phyloP scores from a whole-genome alignment of 2,888 invertebrate species.

The Heliconius charithonia region DNA sequence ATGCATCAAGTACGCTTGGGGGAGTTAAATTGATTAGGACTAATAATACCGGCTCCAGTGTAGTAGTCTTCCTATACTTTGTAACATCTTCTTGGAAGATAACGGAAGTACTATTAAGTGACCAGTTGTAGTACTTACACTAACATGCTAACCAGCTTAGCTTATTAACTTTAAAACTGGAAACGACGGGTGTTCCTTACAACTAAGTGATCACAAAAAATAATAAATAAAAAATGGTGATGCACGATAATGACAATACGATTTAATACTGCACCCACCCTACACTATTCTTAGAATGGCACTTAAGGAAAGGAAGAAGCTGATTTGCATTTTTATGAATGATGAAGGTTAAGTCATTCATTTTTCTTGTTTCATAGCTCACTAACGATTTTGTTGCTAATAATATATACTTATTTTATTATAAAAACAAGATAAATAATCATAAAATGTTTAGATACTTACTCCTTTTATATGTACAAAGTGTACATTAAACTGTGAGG shows the following conservation, averaged over 20 bases:
- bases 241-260: slow-evolving; percentile 45
- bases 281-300: slow-evolving; percentile 69
- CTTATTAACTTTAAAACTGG: slow-evolving; percentile 1
- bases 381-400: slow-evolving; percentile 27
- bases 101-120: slow-evolving; percentile 1
- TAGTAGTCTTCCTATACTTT: slow-evolving; percentile 32
- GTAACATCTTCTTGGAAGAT: slow-evolving; percentile 2
- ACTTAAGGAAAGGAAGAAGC: slow-evolving; percentile 78
- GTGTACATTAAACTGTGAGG: background rate
- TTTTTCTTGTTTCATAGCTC: slow-evolving; percentile 42
- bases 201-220: slow-evolving; percentile 20
- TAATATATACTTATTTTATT: background rate
- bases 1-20: slow-evolving; percentile 43
- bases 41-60: slow-evolving; percentile 41
- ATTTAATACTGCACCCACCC: slow-evolving; percentile 71
- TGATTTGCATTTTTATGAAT: slow-evolving; percentile 81
- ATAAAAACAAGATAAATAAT: background rate
- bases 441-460: background rate
- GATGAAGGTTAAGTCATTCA: slow-evolving; percentile 64
- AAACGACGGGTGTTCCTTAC: background rate
- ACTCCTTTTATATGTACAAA: background rate
- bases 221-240: slow-evolving; percentile 43
- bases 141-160: background rate
- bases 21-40: slow-evolving; percentile 45
- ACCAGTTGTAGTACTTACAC: background rate